Evolutionary conservation across 2,888 invertebrate genomes (phyloP).

Genomic region (Agonum fuliginosum): DNA sequence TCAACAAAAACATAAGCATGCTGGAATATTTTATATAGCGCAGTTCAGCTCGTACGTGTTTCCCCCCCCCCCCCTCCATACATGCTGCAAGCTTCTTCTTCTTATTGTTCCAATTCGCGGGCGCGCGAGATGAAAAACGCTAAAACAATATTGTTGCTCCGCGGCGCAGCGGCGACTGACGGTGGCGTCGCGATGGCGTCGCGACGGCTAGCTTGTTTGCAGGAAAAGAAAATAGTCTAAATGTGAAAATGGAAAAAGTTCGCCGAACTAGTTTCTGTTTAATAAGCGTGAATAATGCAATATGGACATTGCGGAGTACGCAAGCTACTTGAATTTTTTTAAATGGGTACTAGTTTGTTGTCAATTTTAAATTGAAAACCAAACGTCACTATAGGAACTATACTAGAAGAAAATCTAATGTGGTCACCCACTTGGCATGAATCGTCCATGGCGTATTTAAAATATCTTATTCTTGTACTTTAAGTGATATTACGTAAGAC

Average conservation of each 20-base stretch:
- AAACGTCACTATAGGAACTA: not conserved
- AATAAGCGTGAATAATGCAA: conserved; percentile 59
- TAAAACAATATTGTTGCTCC: conserved; percentile 52
- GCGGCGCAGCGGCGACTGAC: not conserved
- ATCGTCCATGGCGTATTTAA: too few species aligned
- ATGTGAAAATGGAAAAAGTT: conserved; percentile 58
- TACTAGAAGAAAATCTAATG: not conserved
- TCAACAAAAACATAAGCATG: conserved; percentile 60
- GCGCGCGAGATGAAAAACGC: conserved; percentile 55
- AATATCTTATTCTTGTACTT: too few species aligned
- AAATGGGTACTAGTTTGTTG: conserved; percentile 15
- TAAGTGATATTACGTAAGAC: too few species aligned
- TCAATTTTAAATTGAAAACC: conserved; percentile 4
- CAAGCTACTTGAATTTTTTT: conserved; percentile 3
- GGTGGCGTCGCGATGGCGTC: not conserved
- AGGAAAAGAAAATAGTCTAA: conserved; percentile 46
- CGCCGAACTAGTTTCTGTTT: conserved; percentile 55
- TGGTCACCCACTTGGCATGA: too few species aligned
- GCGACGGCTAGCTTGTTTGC: conserved; percentile 29
- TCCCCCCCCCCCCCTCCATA: not conserved
- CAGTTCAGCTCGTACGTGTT: conserved; percentile 51
- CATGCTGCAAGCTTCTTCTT: conserved; percentile 10
- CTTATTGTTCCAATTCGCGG: conserved; percentile 55
- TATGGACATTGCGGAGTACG: conserved; percentile 13
- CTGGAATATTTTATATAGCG: conserved; percentile 37